A percentile compares a stretch with the other conserved stretches of the same genome.
Evolutionary conservation across 2,113 vertebrate genomes (phyloP).

Genomic region (Eptesicus fuscus): DNA sequence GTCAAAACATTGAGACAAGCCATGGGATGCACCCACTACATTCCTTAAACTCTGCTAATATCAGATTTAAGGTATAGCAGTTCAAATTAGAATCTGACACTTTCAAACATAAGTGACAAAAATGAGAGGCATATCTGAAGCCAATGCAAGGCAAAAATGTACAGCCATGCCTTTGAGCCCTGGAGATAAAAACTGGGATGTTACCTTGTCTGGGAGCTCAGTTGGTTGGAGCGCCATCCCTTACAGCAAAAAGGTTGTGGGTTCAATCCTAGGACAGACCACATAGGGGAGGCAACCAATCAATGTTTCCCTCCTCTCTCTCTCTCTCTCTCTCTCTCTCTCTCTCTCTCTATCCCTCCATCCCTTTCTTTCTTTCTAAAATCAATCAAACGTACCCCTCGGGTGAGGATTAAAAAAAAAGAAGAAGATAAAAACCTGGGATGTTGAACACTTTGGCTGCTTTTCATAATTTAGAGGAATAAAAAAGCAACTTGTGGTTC

Average conservation of each 20-base stretch:
- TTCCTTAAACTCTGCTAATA: slow-evolving; percentile 25
- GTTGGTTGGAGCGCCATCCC: background rate
- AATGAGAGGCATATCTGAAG: slow-evolving; percentile 55
- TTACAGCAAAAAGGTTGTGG: background rate
- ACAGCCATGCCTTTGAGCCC: slow-evolving; percentile 45
- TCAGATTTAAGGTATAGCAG: background rate
- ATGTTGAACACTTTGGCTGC: slow-evolving; percentile 59
- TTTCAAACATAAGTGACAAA: slow-evolving; percentile 54
- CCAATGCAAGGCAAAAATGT: slow-evolving; percentile 56
- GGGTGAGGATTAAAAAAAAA: background rate
- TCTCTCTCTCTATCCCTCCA: no score
- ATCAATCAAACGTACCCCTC: background rate
- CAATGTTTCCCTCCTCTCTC: background rate
- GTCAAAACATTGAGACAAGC: slow-evolving; percentile 32
- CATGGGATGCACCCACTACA: background rate
- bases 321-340: background rate
- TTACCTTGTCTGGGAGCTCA: background rate
- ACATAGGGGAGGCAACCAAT: background rate
- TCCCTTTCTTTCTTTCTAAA: background rate
- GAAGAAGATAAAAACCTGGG: slow-evolving; percentile 33
- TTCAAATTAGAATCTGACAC: slow-evolving; percentile 36
- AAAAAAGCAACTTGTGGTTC: slow-evolving; percentile 44
- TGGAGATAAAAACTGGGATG: slow-evolving; percentile 60
- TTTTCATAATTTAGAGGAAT: slow-evolving; percentile 68
- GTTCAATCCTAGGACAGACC: background rate